Base-by-base conservation (phyloP, 2,797 vertebrate species). In the Trematomus bernacchii region DNA sequence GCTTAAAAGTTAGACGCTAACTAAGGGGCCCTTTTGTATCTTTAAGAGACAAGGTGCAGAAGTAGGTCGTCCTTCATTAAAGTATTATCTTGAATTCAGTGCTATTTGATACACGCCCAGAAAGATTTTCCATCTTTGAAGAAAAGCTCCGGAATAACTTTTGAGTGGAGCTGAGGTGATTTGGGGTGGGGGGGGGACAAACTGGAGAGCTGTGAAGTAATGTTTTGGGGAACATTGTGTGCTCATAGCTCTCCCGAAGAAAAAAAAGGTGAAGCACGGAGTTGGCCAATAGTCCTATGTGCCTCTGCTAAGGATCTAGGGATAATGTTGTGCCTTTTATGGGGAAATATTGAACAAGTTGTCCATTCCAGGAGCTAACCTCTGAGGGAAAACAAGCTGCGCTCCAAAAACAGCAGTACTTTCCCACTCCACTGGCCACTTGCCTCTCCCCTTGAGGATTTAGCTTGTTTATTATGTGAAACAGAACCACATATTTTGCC, bases 191-290 rank as follows among this genome's bases (percentile, higher is more conserved):
- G 70, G 71, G 71, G 74, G 27, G 53, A 60, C 79, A 72, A 66
- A 48, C 66, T 40, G 64, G 66, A 68, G 80, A 87, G 75, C 82
- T 73, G 79, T 91, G 85, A 89, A 86, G 89, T 93, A 51, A 90
- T 92, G 89, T 90, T 92, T 88, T 83, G 71, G 63, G 91, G 92
- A 93, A 94, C 92, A 93, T 86, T 79, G 71, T 87, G 87, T 95
- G 87, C 93, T 93, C 72, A 62, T 76, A 66, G 53, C 74, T 83
- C 76, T 51, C 54, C 64, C 72, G 44, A 57, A 74, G 40, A 27
- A 44, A 10, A 65, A 80, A 16, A 73, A 74, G 33, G 33, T 9
- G 33, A 33, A 80, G 47, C 64, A 65, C 43, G 46, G 47, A 87
- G 86, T 87, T 82, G 83, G 76, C 84, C 81, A 86, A 73, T 47